Base-by-base conservation (phyloP, 1,140 invertebrate species). In the Phortica variegata region DNA sequence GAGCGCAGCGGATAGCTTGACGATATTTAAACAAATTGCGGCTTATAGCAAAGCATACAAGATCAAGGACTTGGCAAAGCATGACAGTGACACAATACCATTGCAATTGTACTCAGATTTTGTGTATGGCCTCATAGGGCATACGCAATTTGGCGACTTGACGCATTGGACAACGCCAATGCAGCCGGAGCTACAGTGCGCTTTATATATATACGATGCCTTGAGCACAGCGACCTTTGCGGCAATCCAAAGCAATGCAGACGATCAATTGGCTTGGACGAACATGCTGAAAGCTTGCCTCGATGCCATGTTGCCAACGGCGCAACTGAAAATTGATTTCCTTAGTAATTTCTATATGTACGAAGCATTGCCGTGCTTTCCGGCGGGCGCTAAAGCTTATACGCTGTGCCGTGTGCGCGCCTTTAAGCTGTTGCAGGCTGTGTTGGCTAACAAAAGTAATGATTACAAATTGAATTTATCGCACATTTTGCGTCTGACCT, bases 321-420 rank as follows among this genome's bases (percentile, higher is more conserved):
- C 75, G 2, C 75, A 76, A 52, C 66, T 79, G 10, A 81, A 79
- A 56, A 69, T 81, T 13, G 75, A 81, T 3, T 80, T 82, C 18
- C 56, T 82, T 2, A 72, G 76, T 6, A 81, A 81, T 56, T 78
- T 82, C 19, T 75, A 60, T 39, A 47, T 75, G 0, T 60, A 71
- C 19, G 66, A 71, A 13, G 20, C 37, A 0, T 10, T 73, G 36
- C 38, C 53, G 1, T 29, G 58, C 3, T 1, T 60, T 5, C 57
- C 43, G 32, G 21, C 45, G 1, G 7, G 33, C 0, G 18, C 31
- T 7, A 26, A 38, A 0, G 54, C 70, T 1, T 70, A 65, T 38
- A 29, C 61, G 0, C 26, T 62, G 10, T 31, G 65, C 7, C 63
- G 69, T 0, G 8, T 75, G 21, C 54, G 60, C 3, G 61, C 57